Percentiles rank a stretch among this genome's conserved stretches.
phyloP scores from a whole-genome alignment of 1,140 invertebrate genomes.

The Oncopodura yosiiana region DNA sequence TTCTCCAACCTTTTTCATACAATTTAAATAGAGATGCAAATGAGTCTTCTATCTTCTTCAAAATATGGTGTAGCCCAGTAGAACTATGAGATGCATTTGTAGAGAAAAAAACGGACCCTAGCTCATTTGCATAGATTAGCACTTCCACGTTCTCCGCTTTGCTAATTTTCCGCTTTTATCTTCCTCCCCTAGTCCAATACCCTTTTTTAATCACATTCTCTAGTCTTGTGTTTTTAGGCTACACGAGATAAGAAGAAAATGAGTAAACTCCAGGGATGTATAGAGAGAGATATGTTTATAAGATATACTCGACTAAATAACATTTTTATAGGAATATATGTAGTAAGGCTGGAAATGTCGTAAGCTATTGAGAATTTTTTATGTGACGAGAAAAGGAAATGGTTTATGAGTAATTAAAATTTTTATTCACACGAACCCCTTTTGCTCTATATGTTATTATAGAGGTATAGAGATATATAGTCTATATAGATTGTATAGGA shows the following conservation, averaged over 20 bases:
- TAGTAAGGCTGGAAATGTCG: no score
- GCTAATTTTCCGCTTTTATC: constrained; percentile 35
- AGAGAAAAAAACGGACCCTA: constrained; percentile 4
- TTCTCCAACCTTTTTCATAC: neutral
- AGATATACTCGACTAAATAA: no score
- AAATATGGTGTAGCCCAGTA: no score
- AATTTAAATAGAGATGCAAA: neutral
- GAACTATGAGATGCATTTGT: no score
- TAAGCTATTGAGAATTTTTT: no score
- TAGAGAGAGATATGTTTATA: no score
- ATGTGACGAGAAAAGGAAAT: constrained; percentile 21
- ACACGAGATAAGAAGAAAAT: no score
- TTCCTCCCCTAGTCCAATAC: constrained; percentile 3
- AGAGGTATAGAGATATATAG: no score
- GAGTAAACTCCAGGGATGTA: no score
- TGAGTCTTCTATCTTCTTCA: neutral
- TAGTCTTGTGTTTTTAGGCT: no score
- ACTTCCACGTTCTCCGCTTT: constrained; percentile 30
- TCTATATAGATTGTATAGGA: no score
- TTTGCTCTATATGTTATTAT: neutral
- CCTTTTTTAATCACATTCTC: constrained; percentile 18
- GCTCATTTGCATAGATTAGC: constrained; percentile 36
- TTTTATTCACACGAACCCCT: constrained; percentile 31
- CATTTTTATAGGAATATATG: no score
- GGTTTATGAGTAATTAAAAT: constrained; percentile 36